Evolutionary conservation across 2,113 vertebrate species (phyloP), one percentile per base, ranked within the genome.

Genomic region (Cyprinus carpio): DNA sequence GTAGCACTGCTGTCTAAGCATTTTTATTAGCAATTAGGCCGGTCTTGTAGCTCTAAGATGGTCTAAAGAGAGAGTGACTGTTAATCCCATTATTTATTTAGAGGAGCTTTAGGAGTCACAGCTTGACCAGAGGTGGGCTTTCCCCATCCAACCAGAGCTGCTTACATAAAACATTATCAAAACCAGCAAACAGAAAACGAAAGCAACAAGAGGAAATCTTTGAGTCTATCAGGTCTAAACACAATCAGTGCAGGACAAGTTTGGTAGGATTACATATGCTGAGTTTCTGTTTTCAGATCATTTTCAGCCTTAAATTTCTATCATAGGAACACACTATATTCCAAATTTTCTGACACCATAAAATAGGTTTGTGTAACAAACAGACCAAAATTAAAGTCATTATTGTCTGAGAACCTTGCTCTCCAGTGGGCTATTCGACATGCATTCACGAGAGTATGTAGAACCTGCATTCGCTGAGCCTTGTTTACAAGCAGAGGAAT

Each of bases 51-150:
- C 31, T 72, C 49, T 75, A 18, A 60, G 31, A n/a, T 10, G 60
- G 27, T 54, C 29, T 77, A 54, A 62, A 34, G 58, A 65, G 64
- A 51, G 20, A 72, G n/a, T 25, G 56, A n/a, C 67, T 65, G n/a
- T 80, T 86, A 58, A 84, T 76, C 60, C 46, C 82, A 54, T 86
- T 83, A 69, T 40, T 84, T 78, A 75, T 88, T 40, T 27, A 85
- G 29, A 88, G 54, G 34, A 54, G 62, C 51, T 49, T 85, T 31
- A 58, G 20, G 16, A 74, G 13, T 37, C 13, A 76, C 40, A 54
- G 72, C 15, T 25, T 75, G 72, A 27, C 23, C 43, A 62, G 72
- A 67, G 71, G 49, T 49, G 60, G 49, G 29, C 43, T 81, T 76
- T 60, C 43, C 78, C 56, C 5, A 31, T 80, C 15, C 80, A 74